Evolutionary conservation across 2,888 invertebrate species (phyloP), one percentile per base, ranked within the genome.

Genomic region (Hypomecis atomaria): DNA sequence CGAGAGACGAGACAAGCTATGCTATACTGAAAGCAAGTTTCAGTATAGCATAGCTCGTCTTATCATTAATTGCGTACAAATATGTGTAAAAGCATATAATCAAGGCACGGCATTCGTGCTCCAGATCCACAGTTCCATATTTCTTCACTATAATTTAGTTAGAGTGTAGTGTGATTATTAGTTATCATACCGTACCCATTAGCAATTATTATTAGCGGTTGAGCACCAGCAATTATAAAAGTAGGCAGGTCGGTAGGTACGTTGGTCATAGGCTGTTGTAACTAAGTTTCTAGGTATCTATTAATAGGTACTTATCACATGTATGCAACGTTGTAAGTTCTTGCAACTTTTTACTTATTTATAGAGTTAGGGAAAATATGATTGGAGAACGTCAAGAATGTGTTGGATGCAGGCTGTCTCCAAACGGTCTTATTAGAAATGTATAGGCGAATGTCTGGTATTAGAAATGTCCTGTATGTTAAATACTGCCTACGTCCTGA

Each of bases 261-360:
- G 56, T 40, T 43, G 61, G n/a, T 23, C 23, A 23, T 36, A 59
- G 61, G 63, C 65, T 66, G 68, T 66, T 66, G 74, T 71, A 56
- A 62, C 47, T 23, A 53, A 62, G 42, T 42, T 47, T 11, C 38
- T 47, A 8, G 34, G 40, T 10, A 10, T 40, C 8, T 40, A 4
- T 8, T 0, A 6, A 40, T 40, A 10, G 8, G 23, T 23, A 23
- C 23, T 23, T 23, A 23, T 23, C 23, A 1, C 23, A 23, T 23
- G n/a, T n/a, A n/a, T n/a, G 23, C 23, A 23, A 3, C 1, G 23
- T 23, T 23, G 23, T 23, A 23, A 23, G 23, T 23, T 2, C 23
- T 23, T 23, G 23, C 23, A 2, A 23, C 23, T 23, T 23, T 2
- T 23, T 23, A 23, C 23, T 23, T 23, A 23, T 23, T 2, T 1